phyloP scores from a whole-genome alignment of 2,888 invertebrate genomes.

The Ellobium chinense region DNA sequence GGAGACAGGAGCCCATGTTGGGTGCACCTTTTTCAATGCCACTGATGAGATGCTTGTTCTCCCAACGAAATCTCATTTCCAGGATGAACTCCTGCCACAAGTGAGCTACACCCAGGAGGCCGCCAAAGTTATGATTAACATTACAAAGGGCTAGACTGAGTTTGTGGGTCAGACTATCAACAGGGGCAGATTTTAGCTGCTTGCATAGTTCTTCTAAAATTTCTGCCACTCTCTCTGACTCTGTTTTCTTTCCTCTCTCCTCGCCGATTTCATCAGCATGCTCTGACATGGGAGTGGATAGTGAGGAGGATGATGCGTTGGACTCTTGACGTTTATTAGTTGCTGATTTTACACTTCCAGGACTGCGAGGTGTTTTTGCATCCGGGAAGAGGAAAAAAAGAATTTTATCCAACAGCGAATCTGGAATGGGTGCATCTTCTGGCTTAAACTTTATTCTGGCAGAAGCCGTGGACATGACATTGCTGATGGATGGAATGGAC shows the following conservation, averaged over 20 bases:
- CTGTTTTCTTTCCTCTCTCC: neutral
- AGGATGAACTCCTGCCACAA: constrained; percentile 96
- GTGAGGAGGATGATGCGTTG: constrained; percentile 1
- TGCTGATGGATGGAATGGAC: constrained; percentile 69
- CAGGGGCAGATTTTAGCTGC: constrained; percentile 88
- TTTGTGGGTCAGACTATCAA: constrained; percentile 90
- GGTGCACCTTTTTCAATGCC: constrained; percentile 88
- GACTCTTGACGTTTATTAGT: constrained; percentile 35
- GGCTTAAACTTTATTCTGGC: constrained; percentile 64
- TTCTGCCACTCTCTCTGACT: constrained; percentile 20
- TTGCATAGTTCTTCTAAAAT: constrained; percentile 67
- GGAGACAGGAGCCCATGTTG: constrained; percentile 91
- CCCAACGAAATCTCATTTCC: constrained; percentile 94
- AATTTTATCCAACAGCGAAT: constrained; percentile 86
- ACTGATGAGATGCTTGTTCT: constrained; percentile 79
- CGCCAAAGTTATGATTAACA: constrained; percentile 80
- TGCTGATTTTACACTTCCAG: neutral
- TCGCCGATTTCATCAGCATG: constrained; percentile 8
- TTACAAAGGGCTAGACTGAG: constrained; percentile 84
- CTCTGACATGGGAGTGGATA: constrained; percentile 19
- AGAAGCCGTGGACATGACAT: constrained; percentile 70
- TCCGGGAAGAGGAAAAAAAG: constrained; percentile 92
- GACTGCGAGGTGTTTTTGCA: constrained; percentile 82
- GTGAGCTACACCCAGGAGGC: constrained; percentile 86
- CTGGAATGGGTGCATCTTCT: constrained; percentile 87